A percentile compares a stretch with the other conserved stretches of the same genome.
These are phyloP conservation scores for Colossoma macropomum DNA, from an alignment of 2,113 vertebrate genomes.

Conservation along the genomic window DNA sequence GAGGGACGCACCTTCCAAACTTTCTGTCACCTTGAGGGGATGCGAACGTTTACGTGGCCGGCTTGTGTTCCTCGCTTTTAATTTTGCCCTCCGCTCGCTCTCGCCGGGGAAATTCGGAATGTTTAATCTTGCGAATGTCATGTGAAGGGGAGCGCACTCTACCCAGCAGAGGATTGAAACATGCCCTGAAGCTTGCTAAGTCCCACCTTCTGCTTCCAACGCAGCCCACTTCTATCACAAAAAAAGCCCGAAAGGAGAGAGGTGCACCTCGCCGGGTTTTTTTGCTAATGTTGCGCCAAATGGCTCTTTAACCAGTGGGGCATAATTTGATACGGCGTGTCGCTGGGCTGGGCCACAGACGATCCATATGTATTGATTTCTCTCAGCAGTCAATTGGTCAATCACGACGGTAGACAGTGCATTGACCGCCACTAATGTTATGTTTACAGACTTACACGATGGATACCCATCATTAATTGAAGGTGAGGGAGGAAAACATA, in stretches of 20 bases:
- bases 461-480: slow-evolving; percentile 40
- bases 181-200: slow-evolving; percentile 64
- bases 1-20: slow-evolving; percentile 44
- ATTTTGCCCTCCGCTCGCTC: slow-evolving; percentile 56
- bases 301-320: slow-evolving; percentile 42
- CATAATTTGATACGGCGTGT: slow-evolving; percentile 52
- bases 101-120: slow-evolving; percentile 52
- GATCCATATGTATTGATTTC: slow-evolving; percentile 58
- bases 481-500: background rate
- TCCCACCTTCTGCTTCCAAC: slow-evolving; percentile 25
- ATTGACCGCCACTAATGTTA: slow-evolving; percentile 62
- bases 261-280: slow-evolving; percentile 17
- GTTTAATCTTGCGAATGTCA: slow-evolving; percentile 56
- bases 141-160: slow-evolving; percentile 50
- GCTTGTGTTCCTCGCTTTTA: slow-evolving; percentile 61
- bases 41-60: slow-evolving; percentile 54
- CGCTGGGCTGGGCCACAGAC: slow-evolving; percentile 36
- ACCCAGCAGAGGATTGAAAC: slow-evolving; percentile 57
- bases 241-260: slow-evolving; percentile 22
- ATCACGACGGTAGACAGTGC: slow-evolving; percentile 55
- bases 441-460: slow-evolving; percentile 57
- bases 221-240: slow-evolving; percentile 22
- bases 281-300: slow-evolving; percentile 41
- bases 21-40: slow-evolving; percentile 61
- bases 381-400: slow-evolving; percentile 54